Evolutionary conservation across 2,113 vertebrate genomes (phyloP).

Genomic region (Talpa occidentalis): DNA sequence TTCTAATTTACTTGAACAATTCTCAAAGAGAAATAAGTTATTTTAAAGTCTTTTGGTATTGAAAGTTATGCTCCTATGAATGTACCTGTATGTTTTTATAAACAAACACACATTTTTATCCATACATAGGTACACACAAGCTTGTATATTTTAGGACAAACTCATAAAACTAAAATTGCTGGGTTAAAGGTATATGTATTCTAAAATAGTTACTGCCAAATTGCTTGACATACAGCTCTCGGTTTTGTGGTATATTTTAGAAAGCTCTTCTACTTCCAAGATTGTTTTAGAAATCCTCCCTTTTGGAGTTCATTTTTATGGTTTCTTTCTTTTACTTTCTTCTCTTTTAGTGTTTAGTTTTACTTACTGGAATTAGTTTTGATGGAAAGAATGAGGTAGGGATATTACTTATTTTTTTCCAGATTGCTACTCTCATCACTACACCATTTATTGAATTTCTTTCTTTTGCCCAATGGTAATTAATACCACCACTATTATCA

Average conservation of each 20-base stretch:
- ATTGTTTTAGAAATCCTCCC: constrained; percentile 9
- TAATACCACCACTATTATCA: neutral
- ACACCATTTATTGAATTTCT: neutral
- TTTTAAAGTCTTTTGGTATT: neutral
- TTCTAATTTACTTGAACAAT: neutral
- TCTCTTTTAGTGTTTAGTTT: constrained; percentile 21
- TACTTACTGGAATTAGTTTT: constrained; percentile 33
- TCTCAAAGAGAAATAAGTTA: neutral
- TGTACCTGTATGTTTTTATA: neutral
- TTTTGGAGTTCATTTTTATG: neutral
- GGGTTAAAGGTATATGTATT: neutral
- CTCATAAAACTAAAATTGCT: neutral
- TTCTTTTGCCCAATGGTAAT: neutral
- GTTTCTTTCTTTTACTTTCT: constrained; percentile 2
- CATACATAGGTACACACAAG: neutral
- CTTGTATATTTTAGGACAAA: neutral
- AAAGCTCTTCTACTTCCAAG: neutral
- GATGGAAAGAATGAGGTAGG: neutral
- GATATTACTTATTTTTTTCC: neutral
- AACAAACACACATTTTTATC: neutral
- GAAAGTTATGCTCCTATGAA: neutral
- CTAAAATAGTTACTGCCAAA: neutral
- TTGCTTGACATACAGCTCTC: neutral
- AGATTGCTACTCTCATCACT: neutral
- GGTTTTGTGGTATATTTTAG: neutral